A percentile compares a stretch with the other conserved stretches of the same genome.
These are phyloP conservation scores for Eristalis pertinax DNA, from an alignment of 2,888 invertebrate genomes.

Conservation along the genomic window DNA sequence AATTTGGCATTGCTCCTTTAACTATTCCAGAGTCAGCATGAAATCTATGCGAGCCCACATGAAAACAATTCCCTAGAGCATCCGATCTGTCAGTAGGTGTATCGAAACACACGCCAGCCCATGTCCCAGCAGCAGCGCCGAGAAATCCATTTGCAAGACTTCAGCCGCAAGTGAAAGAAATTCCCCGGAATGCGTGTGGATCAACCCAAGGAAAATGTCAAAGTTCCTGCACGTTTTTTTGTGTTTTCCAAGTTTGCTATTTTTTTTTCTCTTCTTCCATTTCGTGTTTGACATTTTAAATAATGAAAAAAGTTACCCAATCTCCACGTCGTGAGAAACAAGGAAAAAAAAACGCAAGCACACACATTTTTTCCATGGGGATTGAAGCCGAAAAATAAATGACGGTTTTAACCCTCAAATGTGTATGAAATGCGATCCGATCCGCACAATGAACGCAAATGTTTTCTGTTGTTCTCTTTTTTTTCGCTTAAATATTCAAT, in stretches of 20 bases:
- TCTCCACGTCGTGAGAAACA: not conserved
- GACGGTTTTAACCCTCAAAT: constrained; percentile 15
- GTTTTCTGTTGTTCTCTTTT: not conserved
- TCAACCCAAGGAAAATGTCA: constrained; percentile 35
- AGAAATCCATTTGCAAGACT: constrained; percentile 6
- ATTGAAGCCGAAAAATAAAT: constrained; percentile 10
- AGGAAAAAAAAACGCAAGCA: not conserved
- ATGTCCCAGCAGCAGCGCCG: not conserved
- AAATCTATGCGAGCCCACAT: not conserved
- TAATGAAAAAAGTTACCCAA: constrained; percentile 33
- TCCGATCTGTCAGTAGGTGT: constrained; percentile 6
- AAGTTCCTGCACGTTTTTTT: constrained; percentile 18
- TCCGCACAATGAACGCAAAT: constrained; percentile 4
- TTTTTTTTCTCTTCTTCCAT: not conserved
- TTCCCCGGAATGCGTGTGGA: not conserved
- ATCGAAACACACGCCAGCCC: not conserved
- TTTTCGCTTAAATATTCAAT: constrained; percentile 30
- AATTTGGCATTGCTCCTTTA: not conserved
- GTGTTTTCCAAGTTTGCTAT: not conserved
- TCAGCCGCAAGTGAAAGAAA: constrained; percentile 4
- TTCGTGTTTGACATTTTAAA: constrained; percentile 11
- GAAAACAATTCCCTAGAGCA: not conserved
- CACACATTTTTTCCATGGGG: constrained; percentile 13
- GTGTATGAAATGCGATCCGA: constrained; percentile 12
- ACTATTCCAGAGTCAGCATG: not conserved